Percentiles rank a stretch among this genome's conserved stretches.
Evolutionary conservation across 1,140 invertebrate species (phyloP).

Genomic region (Drosophila virilis): DNA sequence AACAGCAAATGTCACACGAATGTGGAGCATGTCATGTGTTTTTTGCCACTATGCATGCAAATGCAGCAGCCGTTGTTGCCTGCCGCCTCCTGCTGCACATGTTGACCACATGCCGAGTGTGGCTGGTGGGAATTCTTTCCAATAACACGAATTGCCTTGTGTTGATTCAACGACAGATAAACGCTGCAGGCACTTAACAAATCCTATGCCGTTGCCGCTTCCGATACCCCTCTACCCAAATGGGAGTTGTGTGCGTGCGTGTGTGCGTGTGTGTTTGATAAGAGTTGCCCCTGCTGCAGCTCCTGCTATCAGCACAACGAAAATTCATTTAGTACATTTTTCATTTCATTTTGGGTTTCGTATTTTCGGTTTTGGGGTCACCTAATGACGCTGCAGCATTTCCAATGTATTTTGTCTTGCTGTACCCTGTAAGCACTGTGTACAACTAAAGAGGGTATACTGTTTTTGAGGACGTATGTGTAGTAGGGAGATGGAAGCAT

Average conservation of each 20-base stretch:
- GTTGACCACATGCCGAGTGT: slow-evolving; percentile 71
- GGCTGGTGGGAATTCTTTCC: slow-evolving; percentile 32
- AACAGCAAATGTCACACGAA: slow-evolving; percentile 70
- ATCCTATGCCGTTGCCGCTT: slow-evolving; percentile 35
- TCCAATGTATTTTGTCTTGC: slow-evolving; percentile 12
- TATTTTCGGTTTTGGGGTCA: slow-evolving; percentile 71
- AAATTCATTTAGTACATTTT: slow-evolving; percentile 62
- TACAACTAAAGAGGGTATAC: too few relatives aligned
- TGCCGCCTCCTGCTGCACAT: slow-evolving; percentile 35
- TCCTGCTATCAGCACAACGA: slow-evolving; percentile 28
- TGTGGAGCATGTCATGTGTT: slow-evolving; percentile 76
- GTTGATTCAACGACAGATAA: slow-evolving; percentile 58
- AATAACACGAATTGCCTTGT: slow-evolving; percentile 56
- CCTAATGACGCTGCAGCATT: slow-evolving; percentile 61
- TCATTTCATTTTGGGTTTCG: slow-evolving; percentile 36
- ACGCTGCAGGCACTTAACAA: slow-evolving; percentile 30
- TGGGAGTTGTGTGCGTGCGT: background rate
- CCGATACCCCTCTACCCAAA: background rate
- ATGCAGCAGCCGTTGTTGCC: slow-evolving; percentile 35
- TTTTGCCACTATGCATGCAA: slow-evolving; percentile 59
- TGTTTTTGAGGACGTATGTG: too few relatives aligned
- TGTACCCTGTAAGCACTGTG: too few relatives aligned
- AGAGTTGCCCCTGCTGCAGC: slow-evolving; percentile 15
- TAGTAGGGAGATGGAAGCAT: too few relatives aligned
- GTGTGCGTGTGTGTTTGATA: slow-evolving; percentile 34